These are phyloP conservation scores for Hypomesus transpacificus DNA, from an alignment of 2,113 vertebrate species.

Conservation along the genomic window DNA sequence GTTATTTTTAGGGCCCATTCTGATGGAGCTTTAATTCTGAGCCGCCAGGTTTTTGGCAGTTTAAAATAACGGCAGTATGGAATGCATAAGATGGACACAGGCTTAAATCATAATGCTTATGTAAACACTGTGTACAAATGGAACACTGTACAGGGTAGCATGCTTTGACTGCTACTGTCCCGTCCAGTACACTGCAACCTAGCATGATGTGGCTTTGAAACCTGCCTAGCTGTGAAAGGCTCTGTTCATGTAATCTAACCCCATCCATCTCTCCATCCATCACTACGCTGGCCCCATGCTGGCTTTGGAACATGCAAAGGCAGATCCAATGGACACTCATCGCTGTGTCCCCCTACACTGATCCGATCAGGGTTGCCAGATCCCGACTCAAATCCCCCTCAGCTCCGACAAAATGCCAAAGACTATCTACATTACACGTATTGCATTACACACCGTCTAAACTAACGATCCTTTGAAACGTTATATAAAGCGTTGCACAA, in stretches of 20 bases:
- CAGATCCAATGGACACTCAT: neutral
- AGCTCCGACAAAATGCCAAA: constrained; percentile 1
- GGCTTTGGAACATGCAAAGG: neutral
- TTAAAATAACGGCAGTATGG: constrained; percentile 17
- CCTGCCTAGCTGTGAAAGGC: neutral
- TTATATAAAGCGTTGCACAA: too few species aligned
- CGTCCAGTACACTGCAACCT: neutral
- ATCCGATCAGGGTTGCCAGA: neutral
- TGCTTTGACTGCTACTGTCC: neutral
- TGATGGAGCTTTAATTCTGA: constrained; percentile 42
- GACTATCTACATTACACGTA: neutral
- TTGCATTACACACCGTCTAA: neutral
- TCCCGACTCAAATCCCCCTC: neutral
- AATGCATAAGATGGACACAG: neutral
- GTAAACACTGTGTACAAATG: constrained; percentile 5
- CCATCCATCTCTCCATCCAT: neutral
- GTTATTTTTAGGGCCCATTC: constrained; percentile 36
- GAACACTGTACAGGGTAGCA: neutral
- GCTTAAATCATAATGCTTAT: constrained; percentile 1
- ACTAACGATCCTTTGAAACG: neutral
- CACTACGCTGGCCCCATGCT: neutral
- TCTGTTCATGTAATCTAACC: too few species aligned
- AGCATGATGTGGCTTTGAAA: neutral
- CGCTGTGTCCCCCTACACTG: neutral
- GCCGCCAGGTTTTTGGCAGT: constrained; percentile 29